These are phyloP conservation scores for Apis laboriosa DNA, from an alignment of 1,140 invertebrate genomes.

Conservation along the genomic window DNA sequence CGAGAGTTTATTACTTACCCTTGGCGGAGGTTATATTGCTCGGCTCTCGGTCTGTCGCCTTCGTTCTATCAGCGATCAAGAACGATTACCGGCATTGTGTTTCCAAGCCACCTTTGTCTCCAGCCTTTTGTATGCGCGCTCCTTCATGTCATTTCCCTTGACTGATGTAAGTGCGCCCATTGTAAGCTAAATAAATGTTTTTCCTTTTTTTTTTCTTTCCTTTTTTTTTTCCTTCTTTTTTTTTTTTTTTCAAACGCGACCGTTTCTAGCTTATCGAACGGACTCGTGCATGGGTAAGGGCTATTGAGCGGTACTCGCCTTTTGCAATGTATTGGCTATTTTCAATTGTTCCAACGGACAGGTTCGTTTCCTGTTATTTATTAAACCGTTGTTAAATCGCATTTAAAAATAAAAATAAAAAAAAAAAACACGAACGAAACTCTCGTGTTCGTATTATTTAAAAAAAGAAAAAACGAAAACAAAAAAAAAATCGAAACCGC, in stretches of 20 bases:
- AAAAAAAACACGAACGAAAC: too few species aligned
- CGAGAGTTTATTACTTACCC: slow-evolving; percentile 63
- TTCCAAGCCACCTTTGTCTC: slow-evolving; percentile 56
- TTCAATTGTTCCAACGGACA: neutral
- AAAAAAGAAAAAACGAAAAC: too few species aligned
- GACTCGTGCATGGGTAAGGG: neutral
- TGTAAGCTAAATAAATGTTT: slow-evolving; percentile 37
- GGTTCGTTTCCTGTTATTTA: neutral
- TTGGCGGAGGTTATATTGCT: slow-evolving; percentile 56
- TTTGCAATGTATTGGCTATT: neutral
- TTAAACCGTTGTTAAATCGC: neutral
- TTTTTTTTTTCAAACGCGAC: neutral
- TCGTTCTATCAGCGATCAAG: slow-evolving; percentile 57
- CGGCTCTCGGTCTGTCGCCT: slow-evolving; percentile 58
- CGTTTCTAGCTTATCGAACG: neutral
- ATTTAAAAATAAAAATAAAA: neutral
- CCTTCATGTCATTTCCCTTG: slow-evolving; percentile 65
- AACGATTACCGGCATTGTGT: slow-evolving; percentile 58
- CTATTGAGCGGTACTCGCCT: neutral
- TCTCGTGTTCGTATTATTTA: too few species aligned
- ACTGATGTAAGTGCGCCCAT: slow-evolving; percentile 64
- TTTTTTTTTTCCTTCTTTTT: neutral
- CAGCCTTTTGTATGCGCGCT: slow-evolving; percentile 47
- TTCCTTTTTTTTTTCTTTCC: slow-evolving; percentile 22
- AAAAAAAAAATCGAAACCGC: too few species aligned